Evolutionary conservation across 2,888 invertebrate species (phyloP), one percentile per base, ranked within the genome.

Genomic region (Aspidiotus rigidus): DNA sequence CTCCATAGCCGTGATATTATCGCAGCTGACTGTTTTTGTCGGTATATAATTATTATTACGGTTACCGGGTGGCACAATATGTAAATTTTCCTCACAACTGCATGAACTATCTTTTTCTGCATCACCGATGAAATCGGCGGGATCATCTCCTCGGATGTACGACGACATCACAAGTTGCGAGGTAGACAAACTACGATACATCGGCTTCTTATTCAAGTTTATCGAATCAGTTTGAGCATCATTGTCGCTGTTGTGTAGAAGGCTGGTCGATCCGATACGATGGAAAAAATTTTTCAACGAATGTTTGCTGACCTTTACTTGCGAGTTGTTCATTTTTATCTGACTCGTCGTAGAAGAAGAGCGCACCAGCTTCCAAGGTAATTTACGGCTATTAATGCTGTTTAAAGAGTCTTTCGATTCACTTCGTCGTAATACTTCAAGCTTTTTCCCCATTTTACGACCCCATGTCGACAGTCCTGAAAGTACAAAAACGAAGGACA

Each of bases 141-240:
- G 88, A 79, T 89, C 89, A 76, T 89, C 89, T 72, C 87, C 88
- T 76, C 87, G 86, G 53, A 89, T 83, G 76, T 89, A 89, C 2
- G 80, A 80, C 7, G 78, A 77, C 44, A 54, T 85, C 72, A 87
- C 86, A 73, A 89, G 78, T 75, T 88, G 88, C 67, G 88, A 88
- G 41, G 89, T 88, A 53, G 88, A 88, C 77, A 87, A 87, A 76
- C 87, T 87, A 69, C 89, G 81, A 75, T 88, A 88, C n/a, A 89
- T 79, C 28, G 55, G 11, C 39, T 56, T 56, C 41, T 40, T 49
- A 49, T 39, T 16, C 7, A 39, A 28, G 13, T 54, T 63, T 28
- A 62, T 59, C 49, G 13, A 69, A 53, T 10, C 57, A 17, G 41
- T 56, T 62, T 72, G 69, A 15, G 71, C 69, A 1, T 69, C 71